phyloP scores from a whole-genome alignment of 2,797 vertebrate species.

The Sylvia borin region DNA sequence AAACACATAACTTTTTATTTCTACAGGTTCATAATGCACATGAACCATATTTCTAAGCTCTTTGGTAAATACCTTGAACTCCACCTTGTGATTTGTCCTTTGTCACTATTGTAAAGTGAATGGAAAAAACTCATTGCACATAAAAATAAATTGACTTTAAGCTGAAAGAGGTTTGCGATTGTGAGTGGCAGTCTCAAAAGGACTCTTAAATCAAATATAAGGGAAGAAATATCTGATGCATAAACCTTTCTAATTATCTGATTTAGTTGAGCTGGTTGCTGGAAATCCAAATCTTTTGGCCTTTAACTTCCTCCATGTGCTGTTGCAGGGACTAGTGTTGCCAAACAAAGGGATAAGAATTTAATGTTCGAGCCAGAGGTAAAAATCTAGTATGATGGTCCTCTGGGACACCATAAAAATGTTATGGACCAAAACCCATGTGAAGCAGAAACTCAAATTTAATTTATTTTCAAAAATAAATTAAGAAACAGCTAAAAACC shows the following conservation, averaged over 20 bases:
- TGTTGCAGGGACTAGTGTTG: not conserved
- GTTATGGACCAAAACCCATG: not conserved
- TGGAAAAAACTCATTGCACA: not conserved
- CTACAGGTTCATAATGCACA: not conserved
- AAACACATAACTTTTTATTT: not conserved
- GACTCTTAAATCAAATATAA: not conserved
- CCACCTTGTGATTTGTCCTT: accelerated
- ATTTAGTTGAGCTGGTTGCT: not conserved
- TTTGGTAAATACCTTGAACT: not conserved
- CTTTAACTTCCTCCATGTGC: not conserved
- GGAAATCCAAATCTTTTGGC: not conserved
- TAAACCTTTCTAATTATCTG: not conserved
- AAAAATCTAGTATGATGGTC: not conserved
- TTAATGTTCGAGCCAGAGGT: not conserved
- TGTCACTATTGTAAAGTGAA: not conserved
- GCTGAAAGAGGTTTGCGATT: not conserved
- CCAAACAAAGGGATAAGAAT: not conserved
- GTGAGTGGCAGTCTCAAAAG: not conserved
- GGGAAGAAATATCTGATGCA: not conserved
- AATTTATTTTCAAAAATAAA: not conserved
- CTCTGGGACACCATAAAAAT: not conserved
- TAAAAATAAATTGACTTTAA: not conserved
- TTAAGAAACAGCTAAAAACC: not conserved
- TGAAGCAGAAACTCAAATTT: not conserved
- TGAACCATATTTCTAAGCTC: not conserved